Base-by-base conservation (phyloP, 2,888 invertebrate genomes). In the Argynnis bischoffii region DNA sequence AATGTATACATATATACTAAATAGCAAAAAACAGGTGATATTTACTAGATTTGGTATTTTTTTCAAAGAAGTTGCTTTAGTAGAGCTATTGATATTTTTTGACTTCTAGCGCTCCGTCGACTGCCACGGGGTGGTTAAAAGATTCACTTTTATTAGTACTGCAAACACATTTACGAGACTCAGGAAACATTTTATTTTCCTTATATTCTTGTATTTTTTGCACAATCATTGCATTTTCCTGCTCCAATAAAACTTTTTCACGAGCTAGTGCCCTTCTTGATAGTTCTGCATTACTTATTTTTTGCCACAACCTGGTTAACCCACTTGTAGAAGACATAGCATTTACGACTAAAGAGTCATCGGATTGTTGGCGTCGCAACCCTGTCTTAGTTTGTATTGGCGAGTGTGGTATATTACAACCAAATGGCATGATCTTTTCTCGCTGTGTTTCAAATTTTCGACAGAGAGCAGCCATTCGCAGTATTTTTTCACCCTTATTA, bases 361-460 rank as follows among this genome's bases (percentile, higher is more conserved):
- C 87, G 0, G 85, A 82, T 31, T 78, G 77, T 51, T 81, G 81
- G 18, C 75, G 78, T 55, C 86, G 83, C 63, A 81, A 69, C 63
- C 74, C 80, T 14, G 64, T 61, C 72, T 84, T 87, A 8, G 77
- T 72, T 69, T 81, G 76, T n/a, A 76, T 77, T 18, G 86, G 84
- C 2, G 82, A 80, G 64, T 83, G 79, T 35, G 88, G 88, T 57
- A 74, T 60, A 16, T 66, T 69, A 8, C 81, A 80, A 57, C 87
- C 90, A 69, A 80, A 93, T 1, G 91, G 92, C 55, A 92, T 71
- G 18, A 93, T 83, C 76, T 92, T 93, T 80, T 94, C 94, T 15
- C 88, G 83, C 71, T 90, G 89, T 0, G 93, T 94, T 83, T 94
- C 94, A 75, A 90, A 93, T 79, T 94, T 94, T 50, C 93, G 82